Evolutionary conservation across 1,140 invertebrate genomes (phyloP).

Genomic region (Hermetia illucens): DNA sequence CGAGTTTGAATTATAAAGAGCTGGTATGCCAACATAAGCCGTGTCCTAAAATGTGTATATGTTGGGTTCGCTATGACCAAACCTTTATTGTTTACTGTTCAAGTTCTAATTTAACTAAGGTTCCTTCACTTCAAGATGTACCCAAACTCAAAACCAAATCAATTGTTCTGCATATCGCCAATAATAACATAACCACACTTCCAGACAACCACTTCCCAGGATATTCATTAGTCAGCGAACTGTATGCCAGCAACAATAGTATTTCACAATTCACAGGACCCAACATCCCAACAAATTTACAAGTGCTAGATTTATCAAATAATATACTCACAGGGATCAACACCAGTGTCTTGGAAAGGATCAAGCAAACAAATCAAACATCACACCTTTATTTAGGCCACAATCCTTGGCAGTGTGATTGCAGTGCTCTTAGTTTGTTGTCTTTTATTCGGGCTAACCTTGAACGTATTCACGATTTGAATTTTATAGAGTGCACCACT

Average conservation of each 20-base stretch:
- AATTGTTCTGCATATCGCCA: conserved; percentile 35
- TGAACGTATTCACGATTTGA: conserved; percentile 22
- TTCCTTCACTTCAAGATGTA: conserved; percentile 23
- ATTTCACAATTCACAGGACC: conserved; percentile 27
- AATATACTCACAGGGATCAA: conserved; percentile 37
- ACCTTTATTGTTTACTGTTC: conserved; percentile 39
- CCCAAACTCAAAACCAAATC: conserved; percentile 13
- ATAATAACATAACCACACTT: conserved; percentile 32
- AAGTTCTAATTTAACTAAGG: conserved; percentile 20
- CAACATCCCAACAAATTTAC: conserved; percentile 20
- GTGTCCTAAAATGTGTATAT: conserved; percentile 36
- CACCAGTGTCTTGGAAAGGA: conserved; percentile 19
- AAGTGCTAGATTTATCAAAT: conserved; percentile 33
- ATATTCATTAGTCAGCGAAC: conserved; percentile 31
- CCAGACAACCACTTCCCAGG: conserved; percentile 20
- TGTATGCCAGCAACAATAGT: conserved; percentile 38
- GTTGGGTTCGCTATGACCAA: conserved; percentile 29
- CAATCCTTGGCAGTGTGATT: conserved; percentile 52
- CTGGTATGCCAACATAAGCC: conserved; percentile 8
- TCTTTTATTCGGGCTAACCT: conserved; percentile 37
- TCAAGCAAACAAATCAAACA: no score
- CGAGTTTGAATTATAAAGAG: no score
- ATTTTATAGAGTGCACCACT: conserved; percentile 33
- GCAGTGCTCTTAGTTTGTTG: conserved; percentile 36
- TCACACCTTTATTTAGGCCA: conserved; percentile 14